Percentiles rank a stretch among this genome's conserved stretches.
Evolutionary conservation across 2,797 vertebrate species (phyloP).

Genomic region (Notoglanidium macrostoma): DNA sequence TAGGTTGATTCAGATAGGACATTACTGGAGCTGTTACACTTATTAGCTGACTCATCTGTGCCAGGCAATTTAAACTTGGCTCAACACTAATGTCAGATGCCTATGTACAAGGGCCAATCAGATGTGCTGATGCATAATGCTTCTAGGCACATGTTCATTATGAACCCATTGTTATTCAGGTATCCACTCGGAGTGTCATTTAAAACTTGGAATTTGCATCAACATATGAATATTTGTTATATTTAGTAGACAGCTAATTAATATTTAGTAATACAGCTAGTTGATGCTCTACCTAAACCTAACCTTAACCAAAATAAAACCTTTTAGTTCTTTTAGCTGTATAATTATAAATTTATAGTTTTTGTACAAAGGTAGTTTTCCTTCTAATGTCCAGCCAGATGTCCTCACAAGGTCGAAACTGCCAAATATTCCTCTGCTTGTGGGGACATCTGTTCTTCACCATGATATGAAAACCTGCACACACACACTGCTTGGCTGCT

Average conservation of each 20-base stretch:
- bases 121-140: conserved; percentile 14
- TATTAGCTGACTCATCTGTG: background rate
- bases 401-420: too few relatives aligned
- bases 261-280: too few relatives aligned
- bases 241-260: too few relatives aligned
- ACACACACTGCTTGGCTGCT: background rate
- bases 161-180: conserved; percentile 4
- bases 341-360: too few relatives aligned
- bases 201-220: background rate
- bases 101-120: background rate
- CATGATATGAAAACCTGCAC: too few relatives aligned
- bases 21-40: background rate
- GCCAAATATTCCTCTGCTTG: too few relatives aligned
- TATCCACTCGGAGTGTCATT: background rate
- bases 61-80: background rate
- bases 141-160: background rate
- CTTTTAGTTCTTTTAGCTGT: too few relatives aligned
- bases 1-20: background rate
- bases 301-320: too few relatives aligned
- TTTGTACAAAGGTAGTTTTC: too few relatives aligned
- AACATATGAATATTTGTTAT: background rate
- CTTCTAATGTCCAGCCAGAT: too few relatives aligned
- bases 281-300: too few relatives aligned
- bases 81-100: background rate
- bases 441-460: too few relatives aligned